These are phyloP conservation scores for Oreochromis spilurus DNA, from an alignment of 2,113 vertebrate species.

Conservation along the genomic window DNA sequence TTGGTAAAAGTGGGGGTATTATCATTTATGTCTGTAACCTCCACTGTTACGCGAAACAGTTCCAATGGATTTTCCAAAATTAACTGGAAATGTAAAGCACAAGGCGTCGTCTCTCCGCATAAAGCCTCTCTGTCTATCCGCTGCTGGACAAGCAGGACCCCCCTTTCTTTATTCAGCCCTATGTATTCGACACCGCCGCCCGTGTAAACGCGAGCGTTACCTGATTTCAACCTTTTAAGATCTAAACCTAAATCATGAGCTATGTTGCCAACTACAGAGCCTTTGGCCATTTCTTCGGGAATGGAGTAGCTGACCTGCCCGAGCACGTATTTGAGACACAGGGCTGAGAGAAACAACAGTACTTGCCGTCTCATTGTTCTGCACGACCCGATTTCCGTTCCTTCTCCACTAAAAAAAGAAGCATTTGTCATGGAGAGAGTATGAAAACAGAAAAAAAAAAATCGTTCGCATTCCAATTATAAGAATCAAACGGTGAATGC, in stretches of 20 bases:
- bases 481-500: neutral
- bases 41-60: constrained; percentile 18
- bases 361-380: constrained; percentile 48
- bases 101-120: constrained; percentile 47
- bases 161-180: constrained; percentile 40
- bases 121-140: constrained; percentile 52
- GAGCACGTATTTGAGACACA: neutral
- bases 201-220: constrained; percentile 32
- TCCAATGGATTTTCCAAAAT: constrained; percentile 49
- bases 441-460: neutral
- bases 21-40: constrained; percentile 49
- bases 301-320: constrained; percentile 45
- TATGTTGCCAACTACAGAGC: constrained; percentile 46
- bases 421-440: neutral
- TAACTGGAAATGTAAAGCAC: constrained; percentile 45
- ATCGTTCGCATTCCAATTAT: accelerated
- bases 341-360: neutral
- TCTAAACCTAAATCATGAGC: constrained; percentile 42
- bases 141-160: constrained; percentile 36
- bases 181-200: constrained; percentile 27
- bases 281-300: constrained; percentile 47
- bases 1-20: constrained; percentile 31
- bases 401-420: neutral
- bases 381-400: neutral
- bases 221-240: constrained; percentile 20